Evolutionary conservation across 2,113 vertebrate genomes (phyloP).

Genomic region (Heterotis niloticus): DNA sequence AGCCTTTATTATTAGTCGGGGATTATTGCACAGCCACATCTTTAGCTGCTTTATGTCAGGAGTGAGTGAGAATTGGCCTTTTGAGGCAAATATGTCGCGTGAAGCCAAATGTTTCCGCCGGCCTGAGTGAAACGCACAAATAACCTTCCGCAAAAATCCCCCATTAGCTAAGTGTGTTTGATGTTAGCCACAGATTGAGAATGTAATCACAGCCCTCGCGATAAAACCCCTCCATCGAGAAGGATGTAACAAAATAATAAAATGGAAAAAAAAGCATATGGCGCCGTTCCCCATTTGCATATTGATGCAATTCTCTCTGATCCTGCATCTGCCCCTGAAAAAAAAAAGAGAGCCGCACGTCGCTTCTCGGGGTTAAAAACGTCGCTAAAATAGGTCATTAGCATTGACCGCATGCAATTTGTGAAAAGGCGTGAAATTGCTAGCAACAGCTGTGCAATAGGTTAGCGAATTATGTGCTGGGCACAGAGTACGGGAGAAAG

Average conservation of each 20-base stretch:
- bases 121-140: background rate
- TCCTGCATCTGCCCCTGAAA: conserved; percentile 26
- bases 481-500: conserved; percentile 19
- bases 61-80: conserved; percentile 10
- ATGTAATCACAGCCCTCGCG: conserved; percentile 14
- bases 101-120: background rate
- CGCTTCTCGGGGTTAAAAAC: conserved; percentile 44
- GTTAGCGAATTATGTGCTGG: conserved; percentile 35
- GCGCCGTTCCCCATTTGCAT: conserved; percentile 1
- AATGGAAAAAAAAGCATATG: conserved; percentile 10
- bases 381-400: conserved; percentile 38
- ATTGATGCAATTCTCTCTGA: conserved; percentile 12
- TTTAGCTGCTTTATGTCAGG: background rate
- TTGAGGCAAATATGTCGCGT: background rate
- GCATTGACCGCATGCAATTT: conserved; percentile 39
- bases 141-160: background rate
- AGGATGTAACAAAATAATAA: conserved; percentile 17
- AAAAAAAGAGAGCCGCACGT: conserved; percentile 21
- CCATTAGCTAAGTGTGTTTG: background rate
- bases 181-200: conserved; percentile 5
- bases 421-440: conserved; percentile 41
- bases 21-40: background rate
- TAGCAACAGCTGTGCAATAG: conserved; percentile 41
- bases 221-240: conserved; percentile 15
- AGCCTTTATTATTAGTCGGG: background rate